These are phyloP conservation scores for Cyprinodon diabolis DNA, from an alignment of 2,797 vertebrate species.

Conservation along the genomic window DNA sequence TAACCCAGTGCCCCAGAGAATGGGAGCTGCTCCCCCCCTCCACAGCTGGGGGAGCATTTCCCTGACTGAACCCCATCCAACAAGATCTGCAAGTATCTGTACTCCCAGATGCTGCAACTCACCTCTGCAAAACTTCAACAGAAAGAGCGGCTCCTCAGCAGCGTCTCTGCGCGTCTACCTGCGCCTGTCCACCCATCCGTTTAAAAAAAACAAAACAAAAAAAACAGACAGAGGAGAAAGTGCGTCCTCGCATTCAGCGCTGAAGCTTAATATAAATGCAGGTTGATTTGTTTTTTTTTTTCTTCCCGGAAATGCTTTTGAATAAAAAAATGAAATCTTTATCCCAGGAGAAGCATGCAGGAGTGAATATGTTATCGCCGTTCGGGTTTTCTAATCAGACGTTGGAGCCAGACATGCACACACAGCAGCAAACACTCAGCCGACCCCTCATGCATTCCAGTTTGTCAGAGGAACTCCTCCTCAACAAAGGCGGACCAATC, in stretches of 20 bases:
- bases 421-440: conserved; percentile 46
- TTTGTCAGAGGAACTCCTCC: conserved; percentile 70
- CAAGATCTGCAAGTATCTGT: neutral
- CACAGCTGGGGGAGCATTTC: neutral
- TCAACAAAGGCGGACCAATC: conserved; percentile 68
- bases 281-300: neutral
- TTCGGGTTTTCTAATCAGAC: conserved; percentile 8
- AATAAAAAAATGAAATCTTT: neutral
- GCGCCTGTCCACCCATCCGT: conserved; percentile 67
- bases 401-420: conserved; percentile 11
- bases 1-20: conserved; percentile 62
- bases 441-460: conserved; percentile 50
- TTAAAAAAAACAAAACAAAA: conserved; percentile 1
- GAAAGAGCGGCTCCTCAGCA: conserved; percentile 47
- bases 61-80: neutral
- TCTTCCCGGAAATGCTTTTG: neutral
- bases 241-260: conserved; percentile 5
- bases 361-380: neutral
- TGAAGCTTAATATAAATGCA: neutral
- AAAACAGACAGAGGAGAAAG: neutral
- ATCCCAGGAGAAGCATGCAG: conserved; percentile 4
- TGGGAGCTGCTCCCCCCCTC: neutral
- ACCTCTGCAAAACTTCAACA: conserved; percentile 74
- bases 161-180: conserved; percentile 57
- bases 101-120: conserved; percentile 39